These are phyloP conservation scores for Pseudoatta argentina DNA, from an alignment of 1,140 invertebrate species.

Conservation along the genomic window DNA sequence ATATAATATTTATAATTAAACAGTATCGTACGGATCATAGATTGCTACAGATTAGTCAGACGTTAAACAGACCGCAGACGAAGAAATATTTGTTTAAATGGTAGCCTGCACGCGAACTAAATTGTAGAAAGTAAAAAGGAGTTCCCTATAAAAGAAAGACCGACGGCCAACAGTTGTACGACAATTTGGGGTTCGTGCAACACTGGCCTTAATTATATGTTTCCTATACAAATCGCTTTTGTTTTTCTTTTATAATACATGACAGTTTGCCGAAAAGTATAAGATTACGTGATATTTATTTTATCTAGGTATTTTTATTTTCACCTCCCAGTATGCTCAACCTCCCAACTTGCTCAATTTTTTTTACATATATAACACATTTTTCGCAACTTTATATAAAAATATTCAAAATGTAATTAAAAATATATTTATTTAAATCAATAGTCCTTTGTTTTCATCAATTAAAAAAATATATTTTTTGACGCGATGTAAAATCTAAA, in stretches of 20 bases:
- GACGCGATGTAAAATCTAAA: background rate
- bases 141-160: constrained; percentile 11
- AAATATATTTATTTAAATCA: background rate
- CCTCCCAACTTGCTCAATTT: background rate
- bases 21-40: background rate
- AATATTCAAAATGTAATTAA: background rate
- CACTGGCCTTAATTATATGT: constrained; percentile 50
- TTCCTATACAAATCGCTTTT: constrained; percentile 27
- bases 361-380: background rate
- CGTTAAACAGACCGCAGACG: constrained; percentile 57
- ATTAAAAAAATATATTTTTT: background rate
- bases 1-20: background rate
- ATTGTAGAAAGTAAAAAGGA: constrained; percentile 52
- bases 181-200: constrained; percentile 54
- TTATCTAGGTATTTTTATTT: constrained; percentile 16
- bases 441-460: too few species aligned
- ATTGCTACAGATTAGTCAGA: constrained; percentile 39
- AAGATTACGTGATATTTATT: constrained; percentile 22
- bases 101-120: constrained; percentile 44
- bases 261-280: constrained; percentile 26
- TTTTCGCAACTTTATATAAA: background rate
- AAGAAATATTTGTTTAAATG: constrained; percentile 49
- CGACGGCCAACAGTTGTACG: constrained; percentile 20
- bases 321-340: background rate
- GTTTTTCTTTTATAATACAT: constrained; percentile 3